These are phyloP conservation scores for Labeo calbasu DNA, from an alignment of 2,797 vertebrate genomes.

Conservation along the genomic window DNA sequence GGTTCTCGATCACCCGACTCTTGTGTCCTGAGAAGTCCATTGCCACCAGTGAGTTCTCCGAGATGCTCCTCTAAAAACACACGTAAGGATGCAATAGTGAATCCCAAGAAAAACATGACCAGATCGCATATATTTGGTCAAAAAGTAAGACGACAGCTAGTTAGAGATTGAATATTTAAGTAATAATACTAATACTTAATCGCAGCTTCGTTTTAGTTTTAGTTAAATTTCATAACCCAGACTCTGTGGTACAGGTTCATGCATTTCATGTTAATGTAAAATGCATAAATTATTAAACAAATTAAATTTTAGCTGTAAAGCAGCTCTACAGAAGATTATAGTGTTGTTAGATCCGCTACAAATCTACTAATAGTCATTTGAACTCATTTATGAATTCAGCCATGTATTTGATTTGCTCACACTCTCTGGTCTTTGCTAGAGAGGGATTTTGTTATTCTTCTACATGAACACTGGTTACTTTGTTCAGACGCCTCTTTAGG, in stretches of 20 bases:
- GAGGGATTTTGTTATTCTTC: conserved; percentile 12
- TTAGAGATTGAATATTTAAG: not conserved
- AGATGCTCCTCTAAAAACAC: conserved; percentile 90
- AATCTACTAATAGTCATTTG: not conserved
- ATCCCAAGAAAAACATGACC: not conserved
- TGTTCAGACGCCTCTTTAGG: conserved; percentile 6
- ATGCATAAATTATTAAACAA: conserved; percentile 29
- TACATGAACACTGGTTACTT: conserved; percentile 10
- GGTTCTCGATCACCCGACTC: conserved; percentile 95
- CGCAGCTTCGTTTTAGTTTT: not conserved
- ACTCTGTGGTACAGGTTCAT: not conserved
- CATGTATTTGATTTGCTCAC: not conserved
- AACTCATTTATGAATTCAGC: not conserved
- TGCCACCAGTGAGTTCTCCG: conserved; percentile 96
- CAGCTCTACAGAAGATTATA: not conserved
- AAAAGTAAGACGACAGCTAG: not conserved
- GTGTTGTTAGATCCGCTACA: not conserved
- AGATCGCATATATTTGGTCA: not conserved
- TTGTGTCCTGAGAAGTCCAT: conserved; percentile 98
- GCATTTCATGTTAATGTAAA: conserved; percentile 3
- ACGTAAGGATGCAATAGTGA: not conserved
- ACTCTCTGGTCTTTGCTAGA: not conserved
- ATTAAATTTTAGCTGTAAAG: not conserved
- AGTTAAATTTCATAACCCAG: not conserved
- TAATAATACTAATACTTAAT: not conserved